Evolutionary conservation across 1,140 invertebrate genomes (phyloP).

Genomic region (Kradibia gibbosae): DNA sequence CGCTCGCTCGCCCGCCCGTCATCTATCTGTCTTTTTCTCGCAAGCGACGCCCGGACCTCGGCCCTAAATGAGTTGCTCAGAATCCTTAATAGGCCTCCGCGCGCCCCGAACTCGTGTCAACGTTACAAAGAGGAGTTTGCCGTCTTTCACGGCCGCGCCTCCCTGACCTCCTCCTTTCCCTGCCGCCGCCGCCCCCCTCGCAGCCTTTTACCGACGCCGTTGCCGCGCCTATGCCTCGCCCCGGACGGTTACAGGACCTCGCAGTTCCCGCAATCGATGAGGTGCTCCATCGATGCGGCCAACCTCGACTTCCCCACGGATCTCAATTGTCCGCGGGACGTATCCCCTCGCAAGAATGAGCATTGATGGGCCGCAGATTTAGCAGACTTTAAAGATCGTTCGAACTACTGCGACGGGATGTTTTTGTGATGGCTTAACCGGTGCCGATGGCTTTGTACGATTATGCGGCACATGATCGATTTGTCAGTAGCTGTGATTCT

Average conservation of each 20-base stretch:
- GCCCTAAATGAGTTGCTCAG: slow-evolving; percentile 72
- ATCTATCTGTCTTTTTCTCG: slow-evolving; percentile 47
- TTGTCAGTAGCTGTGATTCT: no score
- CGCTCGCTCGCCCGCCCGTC: no score
- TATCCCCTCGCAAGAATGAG: background rate
- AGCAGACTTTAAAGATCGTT: no score
- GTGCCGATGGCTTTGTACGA: no score
- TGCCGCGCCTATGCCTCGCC: no score
- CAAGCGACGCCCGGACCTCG: slow-evolving; percentile 37
- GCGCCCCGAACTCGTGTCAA: slow-evolving; percentile 65
- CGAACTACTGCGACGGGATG: no score
- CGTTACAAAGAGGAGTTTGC: slow-evolving; percentile 56
- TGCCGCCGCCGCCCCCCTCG: background rate
- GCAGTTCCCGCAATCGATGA: no score
- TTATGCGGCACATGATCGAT: no score
- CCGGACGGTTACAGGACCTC: no score
- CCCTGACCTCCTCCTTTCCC: background rate
- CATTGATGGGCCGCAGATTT: no score
- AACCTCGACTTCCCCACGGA: background rate
- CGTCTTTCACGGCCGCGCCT: slow-evolving; percentile 28
- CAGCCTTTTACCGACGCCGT: background rate
- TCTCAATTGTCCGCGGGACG: background rate
- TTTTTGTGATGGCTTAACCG: no score
- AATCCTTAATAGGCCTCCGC: slow-evolving; percentile 67
- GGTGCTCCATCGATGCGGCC: no score